Conservation (phyloP, 2,888 invertebrate species). For the Cerastis rubricosa region DNA sequence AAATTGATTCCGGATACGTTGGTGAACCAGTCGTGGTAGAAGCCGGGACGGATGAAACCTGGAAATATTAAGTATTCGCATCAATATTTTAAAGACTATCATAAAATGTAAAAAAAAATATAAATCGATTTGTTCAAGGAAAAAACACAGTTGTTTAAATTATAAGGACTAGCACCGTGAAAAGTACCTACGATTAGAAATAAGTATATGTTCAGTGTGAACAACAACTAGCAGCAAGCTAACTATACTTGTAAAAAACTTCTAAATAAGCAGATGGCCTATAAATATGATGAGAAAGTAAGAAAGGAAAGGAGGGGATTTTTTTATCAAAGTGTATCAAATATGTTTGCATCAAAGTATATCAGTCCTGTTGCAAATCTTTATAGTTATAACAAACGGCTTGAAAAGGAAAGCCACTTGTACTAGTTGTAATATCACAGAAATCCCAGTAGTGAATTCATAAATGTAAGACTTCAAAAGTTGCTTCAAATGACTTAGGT, state of each 20-base stretch:
- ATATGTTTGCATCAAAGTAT: no score
- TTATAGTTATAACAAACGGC: neutral
- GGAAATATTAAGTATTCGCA: conserved; percentile 3
- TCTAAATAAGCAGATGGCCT: neutral
- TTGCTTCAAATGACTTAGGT: neutral
- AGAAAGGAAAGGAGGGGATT: no score
- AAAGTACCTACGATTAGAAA: neutral
- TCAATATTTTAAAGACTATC: neutral
- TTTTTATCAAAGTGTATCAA: neutral
- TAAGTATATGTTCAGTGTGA: neutral
- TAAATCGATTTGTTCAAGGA: neutral
- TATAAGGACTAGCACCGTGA: neutral
- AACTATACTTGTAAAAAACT: neutral
- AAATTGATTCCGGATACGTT: conserved; percentile 70
- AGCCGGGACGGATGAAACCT: conserved; percentile 75
- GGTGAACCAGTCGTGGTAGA: conserved; percentile 72
- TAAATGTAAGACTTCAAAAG: neutral
- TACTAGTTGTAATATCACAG: neutral
- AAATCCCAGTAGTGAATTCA: neutral
- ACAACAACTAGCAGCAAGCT: neutral
- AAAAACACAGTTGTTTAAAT: neutral
- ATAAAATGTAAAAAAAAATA: neutral
- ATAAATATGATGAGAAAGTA: neutral
- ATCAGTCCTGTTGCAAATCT: neutral
- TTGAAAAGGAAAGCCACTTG: neutral